These are phyloP conservation scores for Apostichopus japonicus DNA, from an alignment of 35 echinoderm and acorn worm species.

Conservation along the genomic window DNA sequence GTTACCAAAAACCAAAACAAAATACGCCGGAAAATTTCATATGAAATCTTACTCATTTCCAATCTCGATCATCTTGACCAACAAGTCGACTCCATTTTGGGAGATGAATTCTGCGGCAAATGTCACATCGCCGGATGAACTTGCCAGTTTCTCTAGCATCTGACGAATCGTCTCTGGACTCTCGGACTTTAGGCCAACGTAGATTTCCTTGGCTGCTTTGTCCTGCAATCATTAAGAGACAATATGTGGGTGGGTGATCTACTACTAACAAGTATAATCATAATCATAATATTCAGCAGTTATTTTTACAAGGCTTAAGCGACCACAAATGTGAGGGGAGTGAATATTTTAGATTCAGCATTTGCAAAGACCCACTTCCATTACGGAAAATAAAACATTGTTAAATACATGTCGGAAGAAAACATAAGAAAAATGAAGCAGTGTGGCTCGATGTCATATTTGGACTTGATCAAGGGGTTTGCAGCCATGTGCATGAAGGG, in stretches of 20 bases:
- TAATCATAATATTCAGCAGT: no score
- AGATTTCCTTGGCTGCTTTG: slow-evolving; percentile 83
- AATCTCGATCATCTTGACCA: slow-evolving; percentile 88
- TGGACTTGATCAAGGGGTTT: no score
- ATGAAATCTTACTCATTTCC: slow-evolving; percentile 73
- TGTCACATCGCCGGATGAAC: slow-evolving; percentile 77
- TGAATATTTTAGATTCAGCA: no score
- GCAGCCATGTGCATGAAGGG: no score
- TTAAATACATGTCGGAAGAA: no score
- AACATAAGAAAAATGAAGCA: no score
- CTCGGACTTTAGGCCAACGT: slow-evolving; percentile 65
- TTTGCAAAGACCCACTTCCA: no score
- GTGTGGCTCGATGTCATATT: no score
- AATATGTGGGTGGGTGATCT: neutral
- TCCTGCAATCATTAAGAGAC: slow-evolving; percentile 25
- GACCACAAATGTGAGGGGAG: no score
- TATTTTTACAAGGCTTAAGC: no score
- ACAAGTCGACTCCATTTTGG: slow-evolving; percentile 74
- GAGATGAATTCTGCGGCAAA: slow-evolving; percentile 89
- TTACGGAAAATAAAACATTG: no score
- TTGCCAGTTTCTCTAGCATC: slow-evolving; percentile 73
- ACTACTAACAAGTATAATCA: no score
- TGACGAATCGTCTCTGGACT: slow-evolving; percentile 70
- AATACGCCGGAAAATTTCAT: neutral
- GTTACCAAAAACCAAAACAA: neutral